Evolutionary conservation across 1,140 invertebrate genomes (phyloP).

Genomic region (Drosophila pruinosa): DNA sequence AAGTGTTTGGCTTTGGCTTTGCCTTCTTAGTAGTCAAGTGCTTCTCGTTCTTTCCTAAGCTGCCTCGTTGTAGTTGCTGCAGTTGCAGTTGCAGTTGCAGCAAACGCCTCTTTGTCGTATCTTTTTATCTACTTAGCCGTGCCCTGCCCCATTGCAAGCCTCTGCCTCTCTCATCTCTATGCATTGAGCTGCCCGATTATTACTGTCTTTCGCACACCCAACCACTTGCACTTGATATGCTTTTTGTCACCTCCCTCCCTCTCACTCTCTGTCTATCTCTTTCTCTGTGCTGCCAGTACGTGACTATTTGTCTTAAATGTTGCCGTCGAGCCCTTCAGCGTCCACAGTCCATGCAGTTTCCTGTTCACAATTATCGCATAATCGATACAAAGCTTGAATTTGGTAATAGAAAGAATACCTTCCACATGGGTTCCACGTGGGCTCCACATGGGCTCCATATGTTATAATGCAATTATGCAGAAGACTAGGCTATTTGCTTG

Average conservation of each 20-base stretch:
- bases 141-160: too few species aligned
- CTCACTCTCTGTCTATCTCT: background rate
- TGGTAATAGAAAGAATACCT: background rate
- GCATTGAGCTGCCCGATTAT: slow-evolving; percentile 29
- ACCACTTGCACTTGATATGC: slow-evolving; percentile 65
- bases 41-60: slow-evolving; percentile 21
- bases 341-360: slow-evolving; percentile 27
- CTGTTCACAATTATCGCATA: slow-evolving; percentile 13
- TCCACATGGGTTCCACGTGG: slow-evolving; percentile 6
- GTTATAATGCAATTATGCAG: too few species aligned
- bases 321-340: slow-evolving; percentile 47
- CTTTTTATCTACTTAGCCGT: slow-evolving; percentile 59
- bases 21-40: slow-evolving; percentile 51
- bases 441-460: background rate
- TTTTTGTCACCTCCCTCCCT: slow-evolving; percentile 22
- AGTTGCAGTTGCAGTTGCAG: slow-evolving; percentile 5
- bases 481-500: too few species aligned
- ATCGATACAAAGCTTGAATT: slow-evolving; percentile 34
- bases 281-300: slow-evolving; percentile 42
- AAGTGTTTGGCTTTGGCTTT: slow-evolving; percentile 36
- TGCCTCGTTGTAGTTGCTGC: slow-evolving; percentile 23
- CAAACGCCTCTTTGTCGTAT: slow-evolving; percentile 53
- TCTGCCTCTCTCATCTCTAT: background rate
- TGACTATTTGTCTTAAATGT: slow-evolving; percentile 60
- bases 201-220: slow-evolving; percentile 43